A percentile compares a stretch with the other conserved stretches of the same genome.
Conservation (phyloP, 2,888 invertebrate genomes). For the Blastobasis adustella region DNA sequence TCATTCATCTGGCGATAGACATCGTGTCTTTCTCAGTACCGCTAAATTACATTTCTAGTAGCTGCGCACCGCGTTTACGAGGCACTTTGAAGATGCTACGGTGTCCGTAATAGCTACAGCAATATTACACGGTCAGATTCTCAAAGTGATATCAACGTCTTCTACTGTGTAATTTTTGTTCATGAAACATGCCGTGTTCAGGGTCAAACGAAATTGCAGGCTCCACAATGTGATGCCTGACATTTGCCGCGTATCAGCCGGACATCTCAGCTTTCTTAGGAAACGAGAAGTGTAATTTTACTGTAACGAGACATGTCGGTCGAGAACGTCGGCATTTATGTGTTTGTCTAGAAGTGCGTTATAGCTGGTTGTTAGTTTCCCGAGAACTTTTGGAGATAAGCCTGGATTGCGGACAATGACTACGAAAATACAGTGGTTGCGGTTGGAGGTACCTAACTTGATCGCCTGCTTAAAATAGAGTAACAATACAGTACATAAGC, state of each 20-base stretch:
- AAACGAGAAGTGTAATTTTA: conserved; percentile 32
- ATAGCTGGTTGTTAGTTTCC: background rate
- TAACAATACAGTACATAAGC: no score
- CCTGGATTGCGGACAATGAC: no score
- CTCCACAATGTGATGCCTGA: conserved; percentile 44
- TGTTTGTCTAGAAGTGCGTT: conserved; percentile 4
- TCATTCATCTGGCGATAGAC: conserved; percentile 63
- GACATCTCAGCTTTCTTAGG: conserved; percentile 55
- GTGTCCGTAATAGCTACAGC: conserved; percentile 68
- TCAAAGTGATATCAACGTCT: conserved; percentile 58
- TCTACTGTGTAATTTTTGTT: conserved; percentile 62
- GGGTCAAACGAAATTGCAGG: conserved; percentile 64
- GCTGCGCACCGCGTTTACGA: conserved; percentile 69
- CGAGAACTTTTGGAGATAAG: background rate
- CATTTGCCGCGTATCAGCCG: conserved; percentile 49
- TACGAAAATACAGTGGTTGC: no score
- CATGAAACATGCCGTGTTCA: conserved; percentile 47
- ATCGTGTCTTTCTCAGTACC: conserved; percentile 68
- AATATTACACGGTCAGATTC: conserved; percentile 69
- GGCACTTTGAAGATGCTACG: conserved; percentile 67
- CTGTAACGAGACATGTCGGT: conserved; percentile 27
- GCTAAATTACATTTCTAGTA: conserved; percentile 72
- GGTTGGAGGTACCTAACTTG: no score
- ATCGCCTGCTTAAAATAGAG: no score
- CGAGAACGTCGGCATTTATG: conserved; percentile 28